Base-by-base conservation (phyloP, 1,140 invertebrate genomes). In the Magallana gigas region DNA sequence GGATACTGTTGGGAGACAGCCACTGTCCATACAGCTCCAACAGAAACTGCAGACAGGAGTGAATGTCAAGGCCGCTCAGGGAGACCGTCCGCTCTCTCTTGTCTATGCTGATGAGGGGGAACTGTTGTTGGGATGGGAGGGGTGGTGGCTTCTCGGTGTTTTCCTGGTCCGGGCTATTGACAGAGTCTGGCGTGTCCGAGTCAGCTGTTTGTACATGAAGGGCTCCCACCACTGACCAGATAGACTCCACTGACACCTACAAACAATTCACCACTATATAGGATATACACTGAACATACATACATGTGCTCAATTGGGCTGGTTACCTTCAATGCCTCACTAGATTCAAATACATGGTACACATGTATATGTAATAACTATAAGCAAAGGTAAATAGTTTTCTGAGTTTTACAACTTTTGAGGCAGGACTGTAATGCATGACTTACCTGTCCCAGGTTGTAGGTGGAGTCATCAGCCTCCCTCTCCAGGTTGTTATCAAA, bases 11-110 rank as follows among this genome's bases (percentile, higher is more conserved):
- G 23, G 96, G 94, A 57, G 96, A 95, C 84, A 97, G 94, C 96
- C 97, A 97, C 60, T 97, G 96, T 0, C 96, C 96, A 88, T 97
- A 98, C 5, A 98, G 96, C 92, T 98, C 97, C 88, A 98, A 95
- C 0, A 98, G 94, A 90, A 98, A 97, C 92, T 97, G 97, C n/a
- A 98, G 93, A 95, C 98, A 98, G 9, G 97, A 98, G 91, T 97
- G 96, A 8, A 98, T 95, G 94, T 98, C 97, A 5, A 98, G 95
- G 1, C 96, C 96, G 84, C 95, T 95, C 7, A 91, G 71, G 12
- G 82, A 81, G 8, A 89, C 68, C 12, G 88, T 85, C 23, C 88
- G 57, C 57, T 89, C 88, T 36, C 86, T 81, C 14, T 87, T 87
- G 59, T 89, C 88, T 57, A 89, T 83, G 8, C 71, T 87, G 16